Evolutionary conservation across 2,888 invertebrate genomes (phyloP), one percentile per base, ranked within the genome.

Genomic region (Zaprionus bogoriensis): DNA sequence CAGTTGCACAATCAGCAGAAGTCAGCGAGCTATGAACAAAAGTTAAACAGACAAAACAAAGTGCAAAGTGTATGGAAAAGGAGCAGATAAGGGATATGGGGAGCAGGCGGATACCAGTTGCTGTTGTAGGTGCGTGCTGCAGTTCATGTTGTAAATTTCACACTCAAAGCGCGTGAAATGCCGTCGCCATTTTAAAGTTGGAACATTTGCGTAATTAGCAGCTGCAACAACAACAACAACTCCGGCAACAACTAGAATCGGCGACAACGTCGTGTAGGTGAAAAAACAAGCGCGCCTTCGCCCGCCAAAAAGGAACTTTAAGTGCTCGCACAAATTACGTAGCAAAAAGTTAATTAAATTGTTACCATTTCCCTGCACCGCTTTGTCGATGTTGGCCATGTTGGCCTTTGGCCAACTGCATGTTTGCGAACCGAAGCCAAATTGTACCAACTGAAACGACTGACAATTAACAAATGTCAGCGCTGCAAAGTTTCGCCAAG

Each of bases 401-500:
- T 87, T 80, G 80, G 87, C 82, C 70, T 74, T 78, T 55, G 70
- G 87, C 80, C 87, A 87, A 85, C 28, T 71, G 85, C 87, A 80
- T 79, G 79, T 79, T 86, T 77, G 64, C 55, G 46, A 53, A 50
- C 57, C 47, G 12, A 61, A 53, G 59, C 44, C 32, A 27, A 27
- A 27, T 10, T 27, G 10, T 6, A 27, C 27, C 27, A 27, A n/a
- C n/a, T n/a, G n/a, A 27, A 27, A 3, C 2, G 63, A 46, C 47
- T 62, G 87, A 73, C 76, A 84, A 81, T 80, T 85, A 84, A 87
- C 87, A 78, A 85, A 78, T 80, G 87, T 81, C 76, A 78, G 67
- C 64, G 57, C 38, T 51, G 36, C 28, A 51, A 63, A 45, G 19
- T 77, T 74, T 30, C 22, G 19, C 39, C 51, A 60, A 52, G 54